Evolutionary conservation across 2,888 invertebrate species (phyloP).

Genomic region (Deilephila elpenor): DNA sequence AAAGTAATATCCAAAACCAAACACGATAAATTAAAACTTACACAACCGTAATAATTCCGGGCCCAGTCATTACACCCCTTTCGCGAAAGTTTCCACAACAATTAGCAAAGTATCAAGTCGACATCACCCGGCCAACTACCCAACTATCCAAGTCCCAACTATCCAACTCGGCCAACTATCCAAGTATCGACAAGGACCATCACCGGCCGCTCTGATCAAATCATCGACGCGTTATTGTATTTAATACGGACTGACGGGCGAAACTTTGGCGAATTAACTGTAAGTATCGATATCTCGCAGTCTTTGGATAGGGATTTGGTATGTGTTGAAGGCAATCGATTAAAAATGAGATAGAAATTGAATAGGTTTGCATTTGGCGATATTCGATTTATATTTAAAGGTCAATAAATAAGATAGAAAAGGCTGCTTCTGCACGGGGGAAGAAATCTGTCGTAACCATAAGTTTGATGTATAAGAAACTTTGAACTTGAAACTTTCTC

Average conservation of each 20-base stretch:
- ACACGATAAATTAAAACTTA: not conserved
- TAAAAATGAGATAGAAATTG: too few relatives aligned
- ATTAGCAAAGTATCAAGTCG: conserved; percentile 15
- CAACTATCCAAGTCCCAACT: conserved; percentile 22
- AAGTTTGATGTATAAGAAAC: too few relatives aligned
- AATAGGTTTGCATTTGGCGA: too few relatives aligned
- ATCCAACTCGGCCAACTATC: not conserved
- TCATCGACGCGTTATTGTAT: conserved; percentile 16
- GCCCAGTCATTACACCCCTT: not conserved
- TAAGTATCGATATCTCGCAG: not conserved
- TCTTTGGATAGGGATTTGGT: too few relatives aligned
- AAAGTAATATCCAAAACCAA: not conserved
- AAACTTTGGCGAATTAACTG: not conserved
- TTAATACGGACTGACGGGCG: conserved; percentile 13
- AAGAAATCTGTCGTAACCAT: too few relatives aligned
- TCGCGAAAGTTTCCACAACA: conserved; percentile 16
- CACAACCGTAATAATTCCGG: not conserved
- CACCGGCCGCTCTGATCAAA: conserved; percentile 23
- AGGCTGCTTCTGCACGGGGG: too few relatives aligned
- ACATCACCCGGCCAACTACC: not conserved
- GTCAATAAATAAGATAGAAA: too few relatives aligned
- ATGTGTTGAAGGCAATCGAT: too few relatives aligned
- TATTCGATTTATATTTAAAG: too few relatives aligned
- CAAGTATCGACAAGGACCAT: conserved; percentile 16
- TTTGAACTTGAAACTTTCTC: too few relatives aligned